Evolutionary conservation across 1,140 invertebrate genomes (phyloP).

Genomic region (Bathynomus jamesi): DNA sequence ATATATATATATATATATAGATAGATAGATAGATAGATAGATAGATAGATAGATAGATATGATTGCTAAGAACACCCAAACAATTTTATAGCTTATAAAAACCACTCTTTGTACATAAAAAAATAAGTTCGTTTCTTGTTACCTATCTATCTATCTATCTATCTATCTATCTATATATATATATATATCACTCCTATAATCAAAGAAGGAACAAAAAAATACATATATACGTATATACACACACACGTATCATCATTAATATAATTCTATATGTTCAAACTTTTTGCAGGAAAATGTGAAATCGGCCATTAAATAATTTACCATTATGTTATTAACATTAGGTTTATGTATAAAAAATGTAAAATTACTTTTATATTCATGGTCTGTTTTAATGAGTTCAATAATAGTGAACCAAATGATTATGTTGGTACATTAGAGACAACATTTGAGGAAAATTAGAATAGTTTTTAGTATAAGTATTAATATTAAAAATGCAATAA

Average conservation of each 20-base stretch:
- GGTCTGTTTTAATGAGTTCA: neutral
- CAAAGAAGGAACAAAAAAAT: neutral
- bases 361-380: neutral
- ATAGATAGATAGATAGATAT: no score
- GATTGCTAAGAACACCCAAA: no score
- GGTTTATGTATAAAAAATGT: neutral
- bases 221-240: neutral
- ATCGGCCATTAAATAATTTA: neutral
- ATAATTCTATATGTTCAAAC: neutral
- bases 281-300: neutral
- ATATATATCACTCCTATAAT: neutral
- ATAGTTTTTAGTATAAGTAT: conserved; percentile 1
- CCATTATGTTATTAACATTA: neutral
- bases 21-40: no score
- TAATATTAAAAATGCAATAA: conserved; percentile 1
- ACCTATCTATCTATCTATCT: neutral
- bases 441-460: neutral
- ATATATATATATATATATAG: no score
- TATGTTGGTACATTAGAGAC: neutral
- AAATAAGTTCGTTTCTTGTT: no score
- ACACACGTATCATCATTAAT: neutral
- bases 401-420: neutral
- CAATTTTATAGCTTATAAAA: no score
- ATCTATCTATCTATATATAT: neutral
- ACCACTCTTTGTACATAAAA: no score